phyloP scores from a whole-genome alignment of 2,113 vertebrate species.

The Cranoglanis bouderius region DNA sequence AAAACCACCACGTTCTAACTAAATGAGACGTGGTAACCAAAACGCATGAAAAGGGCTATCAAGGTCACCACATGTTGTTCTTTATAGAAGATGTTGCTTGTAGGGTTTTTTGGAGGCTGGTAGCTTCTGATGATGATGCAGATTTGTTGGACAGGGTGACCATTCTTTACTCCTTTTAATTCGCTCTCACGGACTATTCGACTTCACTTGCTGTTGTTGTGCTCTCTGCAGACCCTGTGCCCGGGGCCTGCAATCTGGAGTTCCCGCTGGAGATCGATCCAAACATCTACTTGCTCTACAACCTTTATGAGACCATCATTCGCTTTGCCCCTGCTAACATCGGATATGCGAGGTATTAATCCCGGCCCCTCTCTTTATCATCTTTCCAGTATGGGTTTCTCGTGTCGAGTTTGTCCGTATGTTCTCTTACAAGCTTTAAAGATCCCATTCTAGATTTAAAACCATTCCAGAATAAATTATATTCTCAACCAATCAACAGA shows the following conservation, averaged over 20 bases:
- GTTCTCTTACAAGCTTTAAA: not conserved
- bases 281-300: slow-evolving; percentile 87
- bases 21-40: no score
- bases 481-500: not conserved
- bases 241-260: slow-evolving; percentile 89
- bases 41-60: not conserved
- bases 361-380: not conserved
- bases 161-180: not conserved
- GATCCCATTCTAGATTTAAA: not conserved
- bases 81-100: not conserved
- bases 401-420: not conserved
- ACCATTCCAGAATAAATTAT: not conserved
- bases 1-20: no score
- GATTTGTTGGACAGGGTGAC: not conserved
- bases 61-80: no score
- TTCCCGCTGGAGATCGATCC: slow-evolving; percentile 86
- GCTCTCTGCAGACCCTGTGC: slow-evolving; percentile 83
- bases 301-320: slow-evolving; percentile 81
- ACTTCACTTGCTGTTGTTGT: slow-evolving; percentile 2
- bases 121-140: not conserved
- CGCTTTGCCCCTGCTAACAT: slow-evolving; percentile 89
- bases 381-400: not conserved
- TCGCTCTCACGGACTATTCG: not conserved
- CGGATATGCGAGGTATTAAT: slow-evolving; percentile 81
- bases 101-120: not conserved